Conservation (phyloP, 2,113 vertebrate genomes). For the Microcebus lehilahytsara region DNA sequence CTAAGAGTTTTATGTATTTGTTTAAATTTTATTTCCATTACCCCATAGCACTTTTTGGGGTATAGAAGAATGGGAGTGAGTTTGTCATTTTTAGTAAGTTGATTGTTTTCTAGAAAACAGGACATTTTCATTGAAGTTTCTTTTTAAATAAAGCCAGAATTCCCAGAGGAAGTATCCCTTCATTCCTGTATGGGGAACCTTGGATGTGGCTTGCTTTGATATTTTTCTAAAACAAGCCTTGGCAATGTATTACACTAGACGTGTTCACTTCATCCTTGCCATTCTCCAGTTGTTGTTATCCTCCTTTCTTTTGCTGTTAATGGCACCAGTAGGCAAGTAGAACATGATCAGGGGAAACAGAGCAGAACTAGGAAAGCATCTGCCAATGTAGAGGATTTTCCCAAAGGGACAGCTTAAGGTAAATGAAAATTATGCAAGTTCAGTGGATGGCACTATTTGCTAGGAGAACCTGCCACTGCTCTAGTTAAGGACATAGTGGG, state of each 20-base stretch:
- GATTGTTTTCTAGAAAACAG: slow-evolving; percentile 44
- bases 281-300: not conserved
- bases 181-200: not conserved
- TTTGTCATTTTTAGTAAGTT: slow-evolving; percentile 49
- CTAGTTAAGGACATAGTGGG: not conserved
- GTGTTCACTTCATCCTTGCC: not conserved
- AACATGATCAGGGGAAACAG: not conserved
- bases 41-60: not conserved
- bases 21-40: slow-evolving; percentile 38
- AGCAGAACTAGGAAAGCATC: not conserved
- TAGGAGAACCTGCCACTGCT: not conserved
- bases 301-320: not conserved
- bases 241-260: not conserved
- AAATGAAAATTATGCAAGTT: not conserved
- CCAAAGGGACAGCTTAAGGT: not conserved
- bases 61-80: not conserved
- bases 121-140: slow-evolving; percentile 34
- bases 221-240: slow-evolving; percentile 37
- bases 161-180: not conserved
- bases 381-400: not conserved
- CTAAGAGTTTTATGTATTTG: slow-evolving; percentile 25
- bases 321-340: not conserved
- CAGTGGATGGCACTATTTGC: not conserved
- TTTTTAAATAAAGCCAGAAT: slow-evolving; percentile 46
- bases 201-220: not conserved